Conservation (phyloP, 2,888 invertebrate genomes). For the Prosapia bicincta region DNA sequence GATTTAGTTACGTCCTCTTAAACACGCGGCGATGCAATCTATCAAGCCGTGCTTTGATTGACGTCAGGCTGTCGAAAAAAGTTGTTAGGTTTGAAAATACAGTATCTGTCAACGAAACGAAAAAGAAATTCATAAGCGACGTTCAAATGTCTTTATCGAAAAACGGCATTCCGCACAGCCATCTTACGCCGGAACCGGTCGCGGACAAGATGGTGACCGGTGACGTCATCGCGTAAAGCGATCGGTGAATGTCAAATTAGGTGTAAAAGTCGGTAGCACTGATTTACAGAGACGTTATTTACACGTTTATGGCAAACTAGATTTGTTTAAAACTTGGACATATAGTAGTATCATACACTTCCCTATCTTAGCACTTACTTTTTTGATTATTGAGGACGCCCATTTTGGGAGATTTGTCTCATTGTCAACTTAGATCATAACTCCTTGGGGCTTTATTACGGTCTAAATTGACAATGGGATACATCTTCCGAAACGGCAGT, state of each 20-base stretch:
- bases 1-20: not conserved
- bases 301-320: too few species aligned
- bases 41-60: not conserved
- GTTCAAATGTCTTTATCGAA: not conserved
- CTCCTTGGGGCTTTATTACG: too few species aligned
- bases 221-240: not conserved
- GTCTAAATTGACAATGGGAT: too few species aligned
- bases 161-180: not conserved
- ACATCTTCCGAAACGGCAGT: too few species aligned
- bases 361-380: too few species aligned
- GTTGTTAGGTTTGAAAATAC: not conserved
- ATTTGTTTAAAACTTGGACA: too few species aligned
- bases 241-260: not conserved
- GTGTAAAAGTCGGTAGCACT: too few species aligned
- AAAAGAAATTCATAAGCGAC: not conserved
- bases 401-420: too few species aligned
- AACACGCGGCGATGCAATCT: not conserved
- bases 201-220: not conserved
- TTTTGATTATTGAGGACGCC: too few species aligned
- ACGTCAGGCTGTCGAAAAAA: not conserved
- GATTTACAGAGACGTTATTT: too few species aligned
- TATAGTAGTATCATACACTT: too few species aligned
- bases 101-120: not conserved
- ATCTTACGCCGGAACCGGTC: not conserved
- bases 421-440: too few species aligned